Conservation (phyloP, 2,113 vertebrate species). For the Lophochroa leadbeateri region DNA sequence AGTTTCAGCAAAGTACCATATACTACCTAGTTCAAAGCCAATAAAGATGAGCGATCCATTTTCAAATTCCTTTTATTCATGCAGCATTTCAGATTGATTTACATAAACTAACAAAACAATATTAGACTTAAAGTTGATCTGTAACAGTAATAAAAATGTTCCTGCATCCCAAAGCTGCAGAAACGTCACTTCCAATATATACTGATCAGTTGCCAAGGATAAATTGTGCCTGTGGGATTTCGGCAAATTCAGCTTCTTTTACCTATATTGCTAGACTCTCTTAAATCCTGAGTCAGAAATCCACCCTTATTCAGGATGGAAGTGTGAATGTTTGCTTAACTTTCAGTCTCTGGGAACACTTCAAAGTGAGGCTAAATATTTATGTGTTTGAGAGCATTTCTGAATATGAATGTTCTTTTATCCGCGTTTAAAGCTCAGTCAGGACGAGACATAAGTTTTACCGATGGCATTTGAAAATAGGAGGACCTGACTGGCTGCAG, state of each 20-base stretch:
- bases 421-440: not conserved
- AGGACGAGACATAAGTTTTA: not conserved
- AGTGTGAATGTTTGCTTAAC: constrained; percentile 17
- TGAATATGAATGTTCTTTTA: not conserved
- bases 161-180: constrained; percentile 45
- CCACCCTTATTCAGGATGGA: not conserved
- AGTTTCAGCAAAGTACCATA: constrained; percentile 5
- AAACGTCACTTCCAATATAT: constrained; percentile 26
- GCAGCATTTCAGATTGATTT: constrained; percentile 34
- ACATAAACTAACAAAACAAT: constrained; percentile 59
- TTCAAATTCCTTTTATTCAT: constrained; percentile 35
- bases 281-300: constrained; percentile 40
- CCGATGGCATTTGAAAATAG: not conserved
- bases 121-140: constrained; percentile 53
- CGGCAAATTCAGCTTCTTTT: constrained; percentile 11
- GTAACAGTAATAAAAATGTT: constrained; percentile 44
- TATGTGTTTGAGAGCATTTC: not conserved
- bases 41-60: not conserved
- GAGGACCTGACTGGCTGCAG: not conserved
- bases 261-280: not conserved
- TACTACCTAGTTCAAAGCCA: constrained; percentile 9
- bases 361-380: constrained; percentile 9
- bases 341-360: not conserved
- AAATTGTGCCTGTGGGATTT: constrained; percentile 39
- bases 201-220: constrained; percentile 25